Evolutionary conservation across 2,113 vertebrate genomes (phyloP).

Genomic region (Macaca nemestrina): DNA sequence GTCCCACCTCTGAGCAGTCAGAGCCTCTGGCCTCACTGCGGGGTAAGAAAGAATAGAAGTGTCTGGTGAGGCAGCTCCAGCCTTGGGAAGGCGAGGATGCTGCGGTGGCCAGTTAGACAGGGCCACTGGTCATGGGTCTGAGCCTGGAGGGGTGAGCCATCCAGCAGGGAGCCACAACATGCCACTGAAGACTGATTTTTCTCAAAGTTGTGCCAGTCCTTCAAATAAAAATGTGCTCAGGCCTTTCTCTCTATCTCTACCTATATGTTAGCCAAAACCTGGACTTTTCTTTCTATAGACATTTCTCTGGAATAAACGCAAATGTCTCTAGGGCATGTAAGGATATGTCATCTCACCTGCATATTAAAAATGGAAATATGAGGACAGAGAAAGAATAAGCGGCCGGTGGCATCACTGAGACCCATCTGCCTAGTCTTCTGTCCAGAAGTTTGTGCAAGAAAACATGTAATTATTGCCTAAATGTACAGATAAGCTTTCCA

Average conservation of each 20-base stretch:
- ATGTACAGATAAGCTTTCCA: neutral
- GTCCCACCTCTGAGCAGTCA: neutral
- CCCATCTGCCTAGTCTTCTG: neutral
- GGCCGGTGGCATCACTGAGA: neutral
- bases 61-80: accelerated
- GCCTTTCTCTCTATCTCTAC: neutral
- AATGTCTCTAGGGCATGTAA: neutral
- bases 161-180: neutral
- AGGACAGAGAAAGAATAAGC: neutral
- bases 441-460: neutral
- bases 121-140: neutral
- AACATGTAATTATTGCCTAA: neutral
- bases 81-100: neutral
- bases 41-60: neutral
- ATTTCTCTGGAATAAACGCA: neutral
- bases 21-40: accelerated
- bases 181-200: neutral
- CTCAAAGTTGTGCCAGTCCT: neutral
- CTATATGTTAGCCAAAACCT: neutral
- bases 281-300: neutral
- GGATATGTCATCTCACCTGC: neutral
- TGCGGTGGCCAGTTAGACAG: too few species aligned
- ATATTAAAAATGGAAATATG: neutral
- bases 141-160: accelerated
- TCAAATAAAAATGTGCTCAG: neutral